phyloP scores from a whole-genome alignment of 1,140 invertebrate genomes.

The Lithobius niger region DNA sequence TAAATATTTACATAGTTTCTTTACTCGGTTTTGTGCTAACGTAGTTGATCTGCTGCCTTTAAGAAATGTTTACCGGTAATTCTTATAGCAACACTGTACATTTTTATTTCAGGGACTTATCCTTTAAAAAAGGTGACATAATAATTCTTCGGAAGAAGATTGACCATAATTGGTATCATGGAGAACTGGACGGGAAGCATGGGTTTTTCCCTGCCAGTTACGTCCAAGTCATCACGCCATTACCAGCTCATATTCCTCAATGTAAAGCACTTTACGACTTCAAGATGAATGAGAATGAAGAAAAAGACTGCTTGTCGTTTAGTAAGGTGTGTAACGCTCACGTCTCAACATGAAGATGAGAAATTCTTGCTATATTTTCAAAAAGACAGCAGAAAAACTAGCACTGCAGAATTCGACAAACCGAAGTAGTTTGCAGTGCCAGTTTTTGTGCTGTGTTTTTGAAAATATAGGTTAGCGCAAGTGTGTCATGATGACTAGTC shows the following conservation, averaged over 20 bases:
- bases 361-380: background rate
- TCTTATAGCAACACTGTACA: too few relatives aligned
- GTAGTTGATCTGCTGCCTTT: too few relatives aligned
- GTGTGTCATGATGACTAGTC: too few relatives aligned
- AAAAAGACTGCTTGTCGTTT: constrained; percentile 83
- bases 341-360: too few relatives aligned
- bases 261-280: constrained; percentile 90
- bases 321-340: constrained; percentile 56
- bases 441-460: too few relatives aligned
- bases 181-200: constrained; percentile 59
- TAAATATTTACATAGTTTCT: too few relatives aligned
- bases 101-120: constrained; percentile 51
- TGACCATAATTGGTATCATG: constrained; percentile 82
- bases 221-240: constrained; percentile 67
- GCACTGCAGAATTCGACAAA: background rate
- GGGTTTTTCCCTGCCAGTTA: constrained; percentile 79
- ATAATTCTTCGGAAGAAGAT: constrained; percentile 66
- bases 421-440: too few relatives aligned
- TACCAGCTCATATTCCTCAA: constrained; percentile 57
- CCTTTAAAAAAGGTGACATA: constrained; percentile 79
- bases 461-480: too few relatives aligned
- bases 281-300: constrained; percentile 73
- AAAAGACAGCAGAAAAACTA: background rate
- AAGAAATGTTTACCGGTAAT: too few relatives aligned
- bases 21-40: too few relatives aligned